phyloP scores from a whole-genome alignment of 2,113 vertebrate genomes.

The Brachypodius melanocephalos region DNA sequence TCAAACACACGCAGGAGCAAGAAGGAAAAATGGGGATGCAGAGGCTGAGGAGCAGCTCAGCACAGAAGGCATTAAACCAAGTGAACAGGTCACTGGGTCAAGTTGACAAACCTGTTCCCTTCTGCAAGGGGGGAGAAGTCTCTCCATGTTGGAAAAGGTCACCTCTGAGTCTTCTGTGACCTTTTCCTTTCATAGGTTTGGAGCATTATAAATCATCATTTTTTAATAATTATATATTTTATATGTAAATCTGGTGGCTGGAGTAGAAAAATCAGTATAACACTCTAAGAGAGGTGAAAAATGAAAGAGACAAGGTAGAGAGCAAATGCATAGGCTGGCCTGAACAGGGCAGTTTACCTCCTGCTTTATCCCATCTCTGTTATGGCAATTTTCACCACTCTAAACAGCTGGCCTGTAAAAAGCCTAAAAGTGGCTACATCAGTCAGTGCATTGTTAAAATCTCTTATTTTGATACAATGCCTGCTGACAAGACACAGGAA shows the following conservation, averaged over 20 bases:
- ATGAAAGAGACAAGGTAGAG: neutral
- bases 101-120: neutral
- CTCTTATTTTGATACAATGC: neutral
- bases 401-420: neutral
- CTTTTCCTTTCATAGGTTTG: neutral
- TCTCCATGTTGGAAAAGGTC: neutral
- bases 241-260: neutral
- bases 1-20: fast-evolving
- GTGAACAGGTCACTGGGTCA: neutral
- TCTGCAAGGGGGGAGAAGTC: neutral
- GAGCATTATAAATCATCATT: neutral
- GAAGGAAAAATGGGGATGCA: neutral
- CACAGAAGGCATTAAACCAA: neutral
- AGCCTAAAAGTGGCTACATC: neutral
- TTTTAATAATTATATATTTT: neutral
- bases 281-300: neutral
- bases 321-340: neutral
- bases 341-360: neutral
- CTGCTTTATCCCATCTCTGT: neutral
- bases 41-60: neutral
- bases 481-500: neutral
- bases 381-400: neutral
- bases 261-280: neutral
- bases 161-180: neutral
- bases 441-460: neutral